Conservation (phyloP, 2,113 vertebrate genomes). For the Colistium nudipinnis region DNA sequence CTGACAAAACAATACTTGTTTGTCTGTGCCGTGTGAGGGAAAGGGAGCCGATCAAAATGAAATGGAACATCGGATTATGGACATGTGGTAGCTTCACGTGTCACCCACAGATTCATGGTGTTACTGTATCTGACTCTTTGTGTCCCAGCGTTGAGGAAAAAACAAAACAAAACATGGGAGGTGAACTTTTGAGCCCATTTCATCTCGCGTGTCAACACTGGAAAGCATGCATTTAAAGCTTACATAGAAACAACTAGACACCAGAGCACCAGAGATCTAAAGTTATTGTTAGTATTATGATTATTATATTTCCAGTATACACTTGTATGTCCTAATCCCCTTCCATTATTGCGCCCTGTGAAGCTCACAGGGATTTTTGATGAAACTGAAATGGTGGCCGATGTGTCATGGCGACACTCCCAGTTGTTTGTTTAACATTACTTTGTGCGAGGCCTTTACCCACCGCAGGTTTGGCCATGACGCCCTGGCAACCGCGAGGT, state of each 20-base stretch:
- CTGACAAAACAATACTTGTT: neutral
- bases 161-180: neutral
- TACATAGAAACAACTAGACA: neutral
- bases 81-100: constrained; percentile 5
- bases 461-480: constrained; percentile 56
- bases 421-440: constrained; percentile 81
- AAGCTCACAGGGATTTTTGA: constrained; percentile 40
- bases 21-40: neutral
- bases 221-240: neutral
- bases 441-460: constrained; percentile 66
- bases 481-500: constrained; percentile 58
- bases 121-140: constrained; percentile 10
- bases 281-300: no score
- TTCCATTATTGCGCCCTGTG: constrained; percentile 30
- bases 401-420: constrained; percentile 78
- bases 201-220: neutral
- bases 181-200: neutral
- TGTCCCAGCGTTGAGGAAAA: constrained; percentile 1
- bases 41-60: neutral
- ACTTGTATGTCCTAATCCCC: constrained; percentile 22
- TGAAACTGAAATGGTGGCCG: constrained; percentile 58
- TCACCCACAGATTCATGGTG: constrained; percentile 20
- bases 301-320: no score
- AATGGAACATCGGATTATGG: constrained; percentile 11
- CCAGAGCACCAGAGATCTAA: no score